Base-by-base conservation (phyloP, 2,113 vertebrate species). In the Hoplias malabaricus region DNA sequence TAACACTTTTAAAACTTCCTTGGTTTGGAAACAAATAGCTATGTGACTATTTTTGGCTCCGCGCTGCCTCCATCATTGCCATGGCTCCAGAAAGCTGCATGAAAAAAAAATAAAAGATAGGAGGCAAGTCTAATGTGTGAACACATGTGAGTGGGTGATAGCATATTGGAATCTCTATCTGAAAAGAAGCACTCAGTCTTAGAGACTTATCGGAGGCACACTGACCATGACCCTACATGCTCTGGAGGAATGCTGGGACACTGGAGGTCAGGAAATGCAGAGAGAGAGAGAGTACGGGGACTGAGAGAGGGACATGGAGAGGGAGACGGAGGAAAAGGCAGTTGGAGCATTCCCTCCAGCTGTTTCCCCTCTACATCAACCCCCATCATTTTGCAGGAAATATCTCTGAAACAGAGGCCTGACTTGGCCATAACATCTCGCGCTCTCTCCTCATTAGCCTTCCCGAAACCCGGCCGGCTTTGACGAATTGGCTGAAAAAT, bases 171-270 rank as follows among this genome's bases (percentile, higher is more conserved):
- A 69, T 46, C 53, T 72, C 61, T 66, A 83, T 76, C 61, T 73
- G 33, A 38, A 34, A 25, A 73, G 73, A 80, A 77, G 50, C 56
- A 31, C 33, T 54, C 19, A 27, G 56, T 63, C 61, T 71, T 40
- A 27, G 46, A 40, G 54, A 2, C 27, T 81, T 82, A 82, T 79
- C 61, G 27, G 40, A 29, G 48, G 59, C 71, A 66, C 48, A 72
- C 48, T 69, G 76, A 71, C 69, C 61, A 61, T 79, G 72, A 79
- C 81, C 77, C 72, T 67, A 19, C 23, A 36, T n/a, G 40, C 67
- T 72, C 72, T 5, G 38, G 57, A 72, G n/a, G 40, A 79, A 82
- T 25, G 77, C 48, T 79, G 61, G 72, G 57, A 79, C 77, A 79
- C 34, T 74, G 27, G 19, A 56, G n/a, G 54, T 50, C 70, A 78